Conservation (phyloP, 1,140 invertebrate genomes). For the Neoseiulus cucumeris region DNA sequence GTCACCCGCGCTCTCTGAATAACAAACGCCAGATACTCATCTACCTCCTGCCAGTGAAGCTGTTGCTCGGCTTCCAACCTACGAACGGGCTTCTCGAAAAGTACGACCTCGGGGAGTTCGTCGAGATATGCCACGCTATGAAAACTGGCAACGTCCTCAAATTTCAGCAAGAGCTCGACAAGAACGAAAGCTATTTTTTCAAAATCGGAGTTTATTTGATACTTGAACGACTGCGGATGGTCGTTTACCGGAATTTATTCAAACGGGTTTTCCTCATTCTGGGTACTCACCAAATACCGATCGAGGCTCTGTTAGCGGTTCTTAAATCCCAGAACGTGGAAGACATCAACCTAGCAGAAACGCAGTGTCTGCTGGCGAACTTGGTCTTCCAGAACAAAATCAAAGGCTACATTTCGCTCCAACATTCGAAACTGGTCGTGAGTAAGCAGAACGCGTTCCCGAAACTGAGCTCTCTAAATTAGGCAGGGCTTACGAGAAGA, state of each 20-base stretch:
- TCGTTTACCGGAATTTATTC: constrained; percentile 87
- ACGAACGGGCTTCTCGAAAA: constrained; percentile 52
- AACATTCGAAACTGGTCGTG: constrained; percentile 88
- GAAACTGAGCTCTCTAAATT: constrained; percentile 22
- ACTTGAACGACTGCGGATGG: constrained; percentile 83
- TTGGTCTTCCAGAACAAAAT: constrained; percentile 54
- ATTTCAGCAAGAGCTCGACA: constrained; percentile 62
- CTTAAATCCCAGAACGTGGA: constrained; percentile 47
- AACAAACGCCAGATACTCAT: constrained; percentile 87
- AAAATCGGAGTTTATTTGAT: constrained; percentile 87
- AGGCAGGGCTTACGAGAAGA: not conserved
- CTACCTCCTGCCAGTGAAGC: constrained; percentile 90
- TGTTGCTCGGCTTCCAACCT: constrained; percentile 82
- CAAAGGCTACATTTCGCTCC: constrained; percentile 89
- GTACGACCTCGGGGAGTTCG: constrained; percentile 75
- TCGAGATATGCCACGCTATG: constrained; percentile 62
- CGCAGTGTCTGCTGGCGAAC: constrained; percentile 86
- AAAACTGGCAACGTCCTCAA: constrained; percentile 59
- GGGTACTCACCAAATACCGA: constrained; percentile 73
- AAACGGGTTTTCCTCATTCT: constrained; percentile 76
- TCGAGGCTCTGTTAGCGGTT: constrained; percentile 55
- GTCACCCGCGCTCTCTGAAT: constrained; percentile 52
- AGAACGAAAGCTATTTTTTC: constrained; percentile 78
- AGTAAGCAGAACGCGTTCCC: constrained; percentile 95
- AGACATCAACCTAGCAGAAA: constrained; percentile 76